Percentiles rank a stretch among this genome's conserved stretches.
These are phyloP conservation scores for Peromyscus attwateri DNA, from an alignment of 2,797 vertebrate genomes.

Conservation along the genomic window DNA sequence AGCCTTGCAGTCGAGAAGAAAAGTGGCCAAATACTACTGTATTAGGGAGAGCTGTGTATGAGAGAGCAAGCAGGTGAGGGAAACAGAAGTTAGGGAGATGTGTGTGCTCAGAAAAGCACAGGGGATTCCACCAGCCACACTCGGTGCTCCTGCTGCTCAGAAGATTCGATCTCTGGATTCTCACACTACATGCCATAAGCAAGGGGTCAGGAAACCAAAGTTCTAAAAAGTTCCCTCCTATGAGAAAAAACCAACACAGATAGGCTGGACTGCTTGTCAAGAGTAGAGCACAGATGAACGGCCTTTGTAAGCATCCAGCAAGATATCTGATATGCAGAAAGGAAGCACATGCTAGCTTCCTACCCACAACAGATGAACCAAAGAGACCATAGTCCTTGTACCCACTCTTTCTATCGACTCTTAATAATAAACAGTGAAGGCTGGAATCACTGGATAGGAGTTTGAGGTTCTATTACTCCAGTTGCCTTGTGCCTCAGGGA, in stretches of 20 bases:
- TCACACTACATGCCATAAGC: not conserved
- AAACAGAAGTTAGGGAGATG: not conserved
- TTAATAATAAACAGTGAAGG: not conserved
- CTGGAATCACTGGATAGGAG: not conserved
- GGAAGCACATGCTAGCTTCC: not conserved
- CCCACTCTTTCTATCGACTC: not conserved
- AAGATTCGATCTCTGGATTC: not conserved
- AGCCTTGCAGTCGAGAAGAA: not conserved
- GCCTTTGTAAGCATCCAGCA: not conserved
- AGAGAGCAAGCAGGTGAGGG: not conserved
- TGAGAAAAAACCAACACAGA: conserved; percentile 24
- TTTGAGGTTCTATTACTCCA: not conserved
- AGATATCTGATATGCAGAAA: not conserved
- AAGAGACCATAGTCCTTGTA: not conserved
- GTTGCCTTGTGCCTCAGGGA: not conserved
- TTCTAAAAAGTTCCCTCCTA: not conserved
- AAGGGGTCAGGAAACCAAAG: not conserved
- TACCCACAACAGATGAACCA: not conserved
- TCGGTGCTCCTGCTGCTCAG: not conserved
- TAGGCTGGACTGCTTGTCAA: not conserved
- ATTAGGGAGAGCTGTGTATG: not conserved
- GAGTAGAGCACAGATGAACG: not conserved
- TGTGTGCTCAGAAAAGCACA: not conserved
- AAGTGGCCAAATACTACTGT: not conserved
- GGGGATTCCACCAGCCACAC: not conserved